Base-by-base conservation (phyloP, 1,140 invertebrate genomes). In the Trichonephila inaurata region DNA sequence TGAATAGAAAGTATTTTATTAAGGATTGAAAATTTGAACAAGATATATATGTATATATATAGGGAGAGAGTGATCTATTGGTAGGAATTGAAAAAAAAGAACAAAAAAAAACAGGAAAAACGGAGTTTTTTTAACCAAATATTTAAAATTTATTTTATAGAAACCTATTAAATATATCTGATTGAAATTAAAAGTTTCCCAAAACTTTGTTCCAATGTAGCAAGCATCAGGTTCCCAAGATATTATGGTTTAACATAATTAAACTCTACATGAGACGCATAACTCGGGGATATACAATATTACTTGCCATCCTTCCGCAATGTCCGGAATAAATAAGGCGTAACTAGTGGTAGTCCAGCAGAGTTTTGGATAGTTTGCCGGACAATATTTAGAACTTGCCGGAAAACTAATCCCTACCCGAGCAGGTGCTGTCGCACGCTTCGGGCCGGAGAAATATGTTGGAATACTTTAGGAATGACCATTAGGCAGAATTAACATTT, bases 401-500 rank as follows among this genome's bases (percentile, higher is more conserved):
- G 72, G 72, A 40, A 77, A 77, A 77, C 72, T 77, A 77, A 77
- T 77, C 72, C 72, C 33, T 18, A 40, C 33, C 72, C 28, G 72
- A 5, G 72, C 12, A 18, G 44, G 82, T 8, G 51, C 24, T 85
- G n/a, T 24, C 51, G 72, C 72, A 19, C n/a, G 51, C 28, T 58
- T 60, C n/a, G 58, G 5, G 19, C 40, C 64, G 60, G 10, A 64
- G 10, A 87, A 87, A 87, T 87, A 87, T 87, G 85, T 66, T 60
- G 10, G 28, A 64, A 87, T 28, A 33, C 58, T 87, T 64, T 64
- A 28, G 61, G 85, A 87, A 87, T 89, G 62, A 72, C 88, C 88
- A 89, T 89, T 69, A 89, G 40, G 21, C 14, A 40, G 40, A 89
- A 89, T 89, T 89, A 89, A 72, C 88, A 89, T 89, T 89, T 89